Base-by-base conservation (phyloP, 2,797 vertebrate genomes). In the Holocentrus rufus region DNA sequence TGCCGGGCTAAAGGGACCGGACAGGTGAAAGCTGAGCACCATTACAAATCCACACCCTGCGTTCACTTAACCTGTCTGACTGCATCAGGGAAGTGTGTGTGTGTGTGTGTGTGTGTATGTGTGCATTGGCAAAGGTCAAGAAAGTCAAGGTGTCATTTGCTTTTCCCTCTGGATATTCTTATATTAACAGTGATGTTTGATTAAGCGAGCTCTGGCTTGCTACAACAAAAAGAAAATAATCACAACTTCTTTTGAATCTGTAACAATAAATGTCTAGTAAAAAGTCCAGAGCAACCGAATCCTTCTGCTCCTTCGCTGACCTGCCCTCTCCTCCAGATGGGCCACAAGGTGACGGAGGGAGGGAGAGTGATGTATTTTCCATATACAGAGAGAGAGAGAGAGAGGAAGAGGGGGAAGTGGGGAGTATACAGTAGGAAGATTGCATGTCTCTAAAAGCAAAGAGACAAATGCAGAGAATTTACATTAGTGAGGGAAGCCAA, bases 271-370 rank as follows among this genome's bases (percentile, higher is more conserved):
- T 6, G 47, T 80, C 74, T 54, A 27, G 60, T 64, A 64, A 73
- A 77, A 83, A 30, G 6, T 60, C 79, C 69, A 71, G 77, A 74
- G 79, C n/a, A 81, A 79, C 71, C 23, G 25, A 76, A 90, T 82
- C 83, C 72, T 39, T 13, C 18, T 68, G 65, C 68, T 85, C 81
- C 56, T 69, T 82, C 17, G 66, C 54, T 71, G 68, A 82, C 73
- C 80, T 70, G 69, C 77, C 73, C 44, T 64, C 30, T 73, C 30
- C 58, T 30, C 80, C 68, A 75, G 31, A 69, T 52, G 25, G 67
- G 39, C 77, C 67, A 46, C 14, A n/a, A 47, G 9, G 62, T 55
- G 58, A n/a, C 54, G 55, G 56, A 61, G 27, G 52, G 25, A 36
- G 30, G 31, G 39, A 2, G 14, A n/a, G 9, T 44, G 65, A 88